Base-by-base conservation (phyloP, 2,797 vertebrate species). In the Sebastes steindachneri region DNA sequence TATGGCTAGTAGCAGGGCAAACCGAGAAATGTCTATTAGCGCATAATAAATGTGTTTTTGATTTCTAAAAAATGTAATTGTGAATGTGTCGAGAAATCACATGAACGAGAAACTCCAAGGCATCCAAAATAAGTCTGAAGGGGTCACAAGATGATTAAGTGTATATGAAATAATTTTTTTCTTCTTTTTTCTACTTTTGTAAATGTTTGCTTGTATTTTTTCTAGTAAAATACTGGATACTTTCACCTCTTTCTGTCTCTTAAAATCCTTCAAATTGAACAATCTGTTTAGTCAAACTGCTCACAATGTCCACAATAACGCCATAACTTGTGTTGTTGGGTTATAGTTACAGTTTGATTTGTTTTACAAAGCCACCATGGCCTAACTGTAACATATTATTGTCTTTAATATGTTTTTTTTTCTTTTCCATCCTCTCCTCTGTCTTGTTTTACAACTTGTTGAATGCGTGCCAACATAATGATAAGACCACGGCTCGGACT, bases 1-100 rank as follows among this genome's bases (percentile, higher is more conserved):
- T 45, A 15, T 0, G 41, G 15, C 41, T 45, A 0, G 15, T 17
- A 45, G 33, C 33, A 0, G 15, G 14, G 15, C 15, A 0, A 0
- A 45, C 41, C 14, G 6, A 45, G 41, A 45, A 15, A 45, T 17
- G 41, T 15, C 0, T 4, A 9, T 51, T 51, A 51, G 48, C 19
- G 5, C 21, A 58, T 33, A 0, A 23, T 26, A 15, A 14, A 28
- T 58, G 15, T 28, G 28, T 31, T 28, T 60, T 60, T 23, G 11
- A 33, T 55, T 55, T 55, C 0, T 33, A 0, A 12, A 11, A 41
- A 45, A 6, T 23, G 0, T 0, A 45, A 45, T 14, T 67, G 17
- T 19, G 1, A 28, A 31, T 35, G 33, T 35, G 33, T 35, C 33
- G 33, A 35, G 33, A 35, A 35, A 35, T 35, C 33, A 35, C 33